These are phyloP conservation scores for Camarhynchus parvulus DNA, from an alignment of 2,113 vertebrate species.

Conservation along the genomic window DNA sequence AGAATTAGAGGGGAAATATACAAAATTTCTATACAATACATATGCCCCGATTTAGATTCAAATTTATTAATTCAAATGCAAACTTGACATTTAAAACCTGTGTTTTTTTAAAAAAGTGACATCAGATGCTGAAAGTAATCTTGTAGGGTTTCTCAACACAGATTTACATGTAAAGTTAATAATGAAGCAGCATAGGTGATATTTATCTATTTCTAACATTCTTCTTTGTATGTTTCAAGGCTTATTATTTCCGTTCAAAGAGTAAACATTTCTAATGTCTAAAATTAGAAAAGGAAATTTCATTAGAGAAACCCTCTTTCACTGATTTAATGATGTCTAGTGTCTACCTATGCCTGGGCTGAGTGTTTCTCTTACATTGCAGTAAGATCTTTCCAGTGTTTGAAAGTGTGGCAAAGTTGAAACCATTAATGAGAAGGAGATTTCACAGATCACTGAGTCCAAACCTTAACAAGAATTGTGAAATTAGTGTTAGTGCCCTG, in stretches of 20 bases:
- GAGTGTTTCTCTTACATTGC: background rate
- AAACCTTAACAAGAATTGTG: background rate
- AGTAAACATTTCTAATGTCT: background rate
- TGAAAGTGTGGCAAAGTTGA: background rate
- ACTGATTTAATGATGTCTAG: background rate
- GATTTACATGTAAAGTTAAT: background rate
- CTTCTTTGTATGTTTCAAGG: background rate
- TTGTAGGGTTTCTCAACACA: background rate
- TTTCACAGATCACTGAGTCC: background rate
- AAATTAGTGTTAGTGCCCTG: background rate
- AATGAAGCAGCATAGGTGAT: background rate
- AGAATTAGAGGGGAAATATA: background rate
- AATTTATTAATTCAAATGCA: background rate
- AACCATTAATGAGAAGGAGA: background rate
- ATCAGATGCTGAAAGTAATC: background rate
- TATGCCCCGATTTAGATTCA: background rate
- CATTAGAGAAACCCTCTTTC: background rate
- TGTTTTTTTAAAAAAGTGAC: background rate
- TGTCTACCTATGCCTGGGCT: background rate
- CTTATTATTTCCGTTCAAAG: background rate
- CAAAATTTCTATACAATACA: background rate
- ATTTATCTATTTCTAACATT: background rate
- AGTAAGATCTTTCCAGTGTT: background rate
- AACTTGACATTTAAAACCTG: background rate
- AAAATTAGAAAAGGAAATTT: background rate